A percentile compares a stretch with the other conserved stretches of the same genome.
These are phyloP conservation scores for Indicator indicator DNA, from an alignment of 2,113 vertebrate genomes.

Conservation along the genomic window DNA sequence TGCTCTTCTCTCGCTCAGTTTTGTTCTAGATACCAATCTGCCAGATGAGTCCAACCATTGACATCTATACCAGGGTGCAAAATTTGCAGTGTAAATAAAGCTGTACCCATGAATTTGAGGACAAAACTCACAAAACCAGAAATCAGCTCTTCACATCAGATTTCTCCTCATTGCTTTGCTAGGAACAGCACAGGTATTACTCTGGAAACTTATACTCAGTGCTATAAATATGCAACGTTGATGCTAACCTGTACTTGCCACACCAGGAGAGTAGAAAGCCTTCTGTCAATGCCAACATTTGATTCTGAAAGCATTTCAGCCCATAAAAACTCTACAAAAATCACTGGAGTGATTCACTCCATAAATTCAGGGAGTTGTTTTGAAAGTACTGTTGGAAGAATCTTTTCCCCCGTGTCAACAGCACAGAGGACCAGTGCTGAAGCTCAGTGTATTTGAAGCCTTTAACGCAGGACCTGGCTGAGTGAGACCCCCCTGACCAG, in stretches of 20 bases:
- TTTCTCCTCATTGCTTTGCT: neutral
- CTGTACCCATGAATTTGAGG: rapidly evolving
- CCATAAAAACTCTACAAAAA: neutral
- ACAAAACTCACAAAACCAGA: neutral
- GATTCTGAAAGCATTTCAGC: rapidly evolving
- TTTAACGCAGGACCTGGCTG: rapidly evolving
- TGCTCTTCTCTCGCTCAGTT: neutral
- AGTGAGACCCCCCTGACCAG: rapidly evolving
- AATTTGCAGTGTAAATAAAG: neutral
- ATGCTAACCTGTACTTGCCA: rapidly evolving
- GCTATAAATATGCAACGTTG: rapidly evolving
- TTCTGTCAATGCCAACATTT: rapidly evolving
- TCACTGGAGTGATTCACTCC: rapidly evolving
- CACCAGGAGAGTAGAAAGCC: rapidly evolving
- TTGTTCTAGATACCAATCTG: neutral
- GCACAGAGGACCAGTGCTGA: neutral
- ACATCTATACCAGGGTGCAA: neutral
- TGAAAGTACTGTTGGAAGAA: rapidly evolving
- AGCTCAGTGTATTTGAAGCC: rapidly evolving
- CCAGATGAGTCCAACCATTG: neutral
- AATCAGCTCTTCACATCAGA: rapidly evolving
- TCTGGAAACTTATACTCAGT: rapidly evolving
- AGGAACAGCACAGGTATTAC: too few relatives aligned
- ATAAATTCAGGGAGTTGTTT: neutral
- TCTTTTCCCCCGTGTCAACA: rapidly evolving